These are phyloP conservation scores for Rhogogaster chlorosoma DNA, from an alignment of 2,888 invertebrate species.

Conservation along the genomic window DNA sequence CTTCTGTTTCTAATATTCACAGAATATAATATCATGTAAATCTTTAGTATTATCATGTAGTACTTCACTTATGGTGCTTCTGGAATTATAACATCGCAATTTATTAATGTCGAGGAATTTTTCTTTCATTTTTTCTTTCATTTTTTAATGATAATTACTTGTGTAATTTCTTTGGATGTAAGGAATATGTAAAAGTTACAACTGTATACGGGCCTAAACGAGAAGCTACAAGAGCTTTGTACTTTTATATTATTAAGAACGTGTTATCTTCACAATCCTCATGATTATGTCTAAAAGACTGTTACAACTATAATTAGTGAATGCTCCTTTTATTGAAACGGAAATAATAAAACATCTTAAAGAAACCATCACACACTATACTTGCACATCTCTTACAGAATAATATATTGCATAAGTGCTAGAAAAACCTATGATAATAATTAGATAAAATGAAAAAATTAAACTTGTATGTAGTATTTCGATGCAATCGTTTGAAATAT, in stretches of 20 bases:
- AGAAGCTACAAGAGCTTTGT: constrained; percentile 46
- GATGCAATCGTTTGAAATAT: background rate
- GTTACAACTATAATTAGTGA: constrained; percentile 37
- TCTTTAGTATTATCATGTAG: background rate
- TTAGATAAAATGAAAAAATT: background rate
- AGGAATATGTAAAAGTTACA: constrained; percentile 37
- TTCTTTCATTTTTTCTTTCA: background rate
- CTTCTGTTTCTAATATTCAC: background rate
- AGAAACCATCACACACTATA: constrained; percentile 21
- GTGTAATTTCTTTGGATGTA: constrained; percentile 35
- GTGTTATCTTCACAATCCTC: constrained; percentile 31
- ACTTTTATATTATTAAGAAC: constrained; percentile 45
- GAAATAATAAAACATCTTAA: constrained; percentile 37
- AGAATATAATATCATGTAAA: background rate
- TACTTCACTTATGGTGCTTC: constrained; percentile 33
- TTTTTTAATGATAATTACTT: background rate
- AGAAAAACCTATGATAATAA: background rate
- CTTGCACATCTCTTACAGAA: constrained; percentile 34
- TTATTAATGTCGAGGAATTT: background rate
- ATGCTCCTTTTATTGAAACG: constrained; percentile 20
- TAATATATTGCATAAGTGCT: constrained; percentile 26
- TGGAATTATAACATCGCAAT: constrained; percentile 9
- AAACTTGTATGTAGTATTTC: background rate
- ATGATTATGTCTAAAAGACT: constrained; percentile 37
- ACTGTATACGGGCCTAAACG: constrained; percentile 48